Conservation (phyloP, 2,113 vertebrate genomes). For the Conger conger region DNA sequence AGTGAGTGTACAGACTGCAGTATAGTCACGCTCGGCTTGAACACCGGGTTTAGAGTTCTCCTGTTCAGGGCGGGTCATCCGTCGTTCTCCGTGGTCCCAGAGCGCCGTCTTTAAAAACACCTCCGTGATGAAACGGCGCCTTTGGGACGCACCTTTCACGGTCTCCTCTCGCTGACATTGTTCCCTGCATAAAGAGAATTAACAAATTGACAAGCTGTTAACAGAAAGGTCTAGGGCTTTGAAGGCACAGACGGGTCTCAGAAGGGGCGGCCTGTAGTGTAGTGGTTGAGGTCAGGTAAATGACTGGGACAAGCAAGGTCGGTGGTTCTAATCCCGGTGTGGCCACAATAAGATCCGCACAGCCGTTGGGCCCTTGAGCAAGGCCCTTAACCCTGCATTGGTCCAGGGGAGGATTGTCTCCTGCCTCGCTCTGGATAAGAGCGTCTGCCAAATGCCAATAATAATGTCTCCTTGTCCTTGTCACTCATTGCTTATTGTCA, state of each 20-base stretch:
- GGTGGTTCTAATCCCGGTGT: too few relatives aligned
- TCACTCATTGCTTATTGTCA: neutral
- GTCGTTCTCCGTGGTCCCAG: neutral
- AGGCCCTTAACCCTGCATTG: too few relatives aligned
- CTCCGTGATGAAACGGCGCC: neutral
- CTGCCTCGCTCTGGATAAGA: too few relatives aligned
- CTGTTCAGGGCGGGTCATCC: neutral
- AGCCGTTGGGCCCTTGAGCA: too few relatives aligned
- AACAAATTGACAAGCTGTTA: neutral
- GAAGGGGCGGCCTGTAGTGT: too few relatives aligned
- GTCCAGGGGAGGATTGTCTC: too few relatives aligned
- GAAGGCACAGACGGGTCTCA: neutral
- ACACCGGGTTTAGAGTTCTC: neutral
- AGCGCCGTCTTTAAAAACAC: neutral
- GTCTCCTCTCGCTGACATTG: neutral
- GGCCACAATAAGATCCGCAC: too few relatives aligned
- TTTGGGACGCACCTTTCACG: neutral
- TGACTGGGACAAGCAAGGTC: too few relatives aligned
- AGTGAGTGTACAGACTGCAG: neutral
- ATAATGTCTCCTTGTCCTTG: neutral
- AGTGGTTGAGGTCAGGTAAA: too few relatives aligned
- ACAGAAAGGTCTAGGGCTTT: neutral
- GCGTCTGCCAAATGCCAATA: too few relatives aligned
- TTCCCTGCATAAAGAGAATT: slow-evolving; percentile 7
- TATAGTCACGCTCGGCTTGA: neutral